Conservation (phyloP, 2,888 invertebrate species). For the Coecobrya sp. region DNA sequence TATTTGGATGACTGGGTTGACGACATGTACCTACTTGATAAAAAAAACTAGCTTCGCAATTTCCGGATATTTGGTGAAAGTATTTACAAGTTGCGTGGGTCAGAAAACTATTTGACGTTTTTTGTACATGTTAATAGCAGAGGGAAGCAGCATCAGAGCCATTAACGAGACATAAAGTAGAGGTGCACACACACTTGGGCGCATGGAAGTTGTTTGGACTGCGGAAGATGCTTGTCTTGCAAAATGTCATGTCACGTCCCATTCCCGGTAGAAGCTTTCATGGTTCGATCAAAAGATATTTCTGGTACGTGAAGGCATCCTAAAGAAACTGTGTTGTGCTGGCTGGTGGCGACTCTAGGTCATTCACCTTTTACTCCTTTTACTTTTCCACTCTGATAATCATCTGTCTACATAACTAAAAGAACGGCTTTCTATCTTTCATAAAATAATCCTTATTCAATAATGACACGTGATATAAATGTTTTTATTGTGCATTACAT, state of each 20-base stretch:
- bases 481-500: background rate
- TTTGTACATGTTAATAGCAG: background rate
- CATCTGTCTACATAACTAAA: background rate
- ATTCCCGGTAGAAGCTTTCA: background rate
- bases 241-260: constrained; percentile 70
- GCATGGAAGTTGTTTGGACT: background rate
- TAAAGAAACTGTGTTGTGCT: background rate
- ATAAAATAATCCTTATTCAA: background rate
- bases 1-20: background rate
- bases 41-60: background rate
- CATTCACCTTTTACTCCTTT: constrained; percentile 63
- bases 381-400: background rate
- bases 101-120: background rate
- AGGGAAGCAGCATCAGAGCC: background rate
- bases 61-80: background rate
- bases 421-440: background rate
- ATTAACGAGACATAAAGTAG: background rate
- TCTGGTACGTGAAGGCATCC: constrained; percentile 59
- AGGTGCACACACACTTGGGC: background rate
- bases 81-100: constrained; percentile 3
- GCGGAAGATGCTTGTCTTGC: constrained; percentile 19
- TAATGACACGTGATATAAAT: background rate
- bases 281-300: constrained; percentile 49
- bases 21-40: background rate
- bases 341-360: constrained; percentile 62